Percentiles rank a stretch among this genome's conserved stretches.
These are phyloP conservation scores for Thalassarche chlororhynchos DNA, from an alignment of 2,113 vertebrate genomes.

Conservation along the genomic window DNA sequence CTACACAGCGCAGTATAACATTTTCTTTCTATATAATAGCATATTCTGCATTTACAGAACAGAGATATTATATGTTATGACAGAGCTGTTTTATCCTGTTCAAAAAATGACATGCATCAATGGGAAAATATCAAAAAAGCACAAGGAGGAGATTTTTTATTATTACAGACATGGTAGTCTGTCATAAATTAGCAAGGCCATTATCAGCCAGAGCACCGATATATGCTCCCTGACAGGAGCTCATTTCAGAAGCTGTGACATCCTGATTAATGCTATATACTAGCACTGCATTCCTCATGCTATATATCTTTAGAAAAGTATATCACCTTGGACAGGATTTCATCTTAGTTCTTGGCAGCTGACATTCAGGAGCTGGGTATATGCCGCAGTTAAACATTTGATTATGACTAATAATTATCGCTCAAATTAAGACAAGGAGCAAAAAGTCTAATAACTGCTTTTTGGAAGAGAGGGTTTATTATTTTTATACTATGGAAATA, in stretches of 20 bases:
- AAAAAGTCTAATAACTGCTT: background rate
- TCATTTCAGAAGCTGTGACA: slow-evolving; percentile 12
- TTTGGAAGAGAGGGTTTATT: background rate
- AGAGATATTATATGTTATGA: background rate
- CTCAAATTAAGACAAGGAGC: background rate
- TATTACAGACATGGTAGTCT: slow-evolving; percentile 23
- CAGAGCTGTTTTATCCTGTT: background rate
- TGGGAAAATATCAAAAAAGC: background rate
- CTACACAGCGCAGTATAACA: background rate
- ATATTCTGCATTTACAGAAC: background rate
- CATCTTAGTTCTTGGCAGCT: background rate
- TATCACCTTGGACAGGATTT: background rate
- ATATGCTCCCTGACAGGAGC: background rate
- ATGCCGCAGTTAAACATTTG: background rate
- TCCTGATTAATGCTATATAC: slow-evolving; percentile 4
- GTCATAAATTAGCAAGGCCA: slow-evolving; percentile 12
- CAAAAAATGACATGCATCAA: background rate
- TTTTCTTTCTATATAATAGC: background rate
- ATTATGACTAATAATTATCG: background rate
- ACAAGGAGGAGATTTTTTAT: slow-evolving; percentile 20
- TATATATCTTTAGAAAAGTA: background rate
- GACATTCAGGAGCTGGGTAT: background rate
- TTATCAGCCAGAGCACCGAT: slow-evolving; percentile 13
- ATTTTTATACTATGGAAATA: background rate
- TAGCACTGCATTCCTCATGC: background rate